Percentiles rank a stretch among this genome's conserved stretches.
phyloP scores from a whole-genome alignment of 2,797 vertebrate species.

The Rousettus madagascariensis region DNA sequence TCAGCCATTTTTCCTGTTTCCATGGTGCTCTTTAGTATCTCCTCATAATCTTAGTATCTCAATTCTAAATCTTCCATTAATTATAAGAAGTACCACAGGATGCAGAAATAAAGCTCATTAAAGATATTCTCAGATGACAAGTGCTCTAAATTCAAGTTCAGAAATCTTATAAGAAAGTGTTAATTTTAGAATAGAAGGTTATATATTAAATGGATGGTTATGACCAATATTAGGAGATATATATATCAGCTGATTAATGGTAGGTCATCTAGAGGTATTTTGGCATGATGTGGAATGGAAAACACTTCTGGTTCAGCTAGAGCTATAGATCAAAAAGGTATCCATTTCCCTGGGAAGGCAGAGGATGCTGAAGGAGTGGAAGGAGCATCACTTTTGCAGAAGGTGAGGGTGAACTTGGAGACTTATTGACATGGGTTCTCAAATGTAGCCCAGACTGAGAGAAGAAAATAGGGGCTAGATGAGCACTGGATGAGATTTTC shows the following conservation, averaged over 20 bases:
- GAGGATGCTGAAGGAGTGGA: background rate
- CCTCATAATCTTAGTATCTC: background rate
- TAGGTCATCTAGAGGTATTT: background rate
- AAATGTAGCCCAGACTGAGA: background rate
- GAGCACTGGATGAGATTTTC: background rate
- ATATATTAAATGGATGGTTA: background rate
- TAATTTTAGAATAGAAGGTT: background rate
- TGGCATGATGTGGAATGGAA: background rate
- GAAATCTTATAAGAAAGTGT: background rate
- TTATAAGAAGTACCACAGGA: background rate
- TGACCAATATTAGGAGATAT: background rate
- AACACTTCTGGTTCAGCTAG: background rate
- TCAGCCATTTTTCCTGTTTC: background rate
- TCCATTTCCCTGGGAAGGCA: background rate
- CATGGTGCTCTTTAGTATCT: background rate
- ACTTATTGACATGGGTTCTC: background rate
- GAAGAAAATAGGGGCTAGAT: background rate
- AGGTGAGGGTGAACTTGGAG: background rate
- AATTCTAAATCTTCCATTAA: background rate
- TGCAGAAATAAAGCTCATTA: background rate
- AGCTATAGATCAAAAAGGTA: background rate
- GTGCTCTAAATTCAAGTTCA: background rate
- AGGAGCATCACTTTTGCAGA: background rate
- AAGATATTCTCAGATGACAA: background rate
- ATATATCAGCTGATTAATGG: background rate